phyloP scores from a whole-genome alignment of 2,797 vertebrate species.

The Mareca penelope region DNA sequence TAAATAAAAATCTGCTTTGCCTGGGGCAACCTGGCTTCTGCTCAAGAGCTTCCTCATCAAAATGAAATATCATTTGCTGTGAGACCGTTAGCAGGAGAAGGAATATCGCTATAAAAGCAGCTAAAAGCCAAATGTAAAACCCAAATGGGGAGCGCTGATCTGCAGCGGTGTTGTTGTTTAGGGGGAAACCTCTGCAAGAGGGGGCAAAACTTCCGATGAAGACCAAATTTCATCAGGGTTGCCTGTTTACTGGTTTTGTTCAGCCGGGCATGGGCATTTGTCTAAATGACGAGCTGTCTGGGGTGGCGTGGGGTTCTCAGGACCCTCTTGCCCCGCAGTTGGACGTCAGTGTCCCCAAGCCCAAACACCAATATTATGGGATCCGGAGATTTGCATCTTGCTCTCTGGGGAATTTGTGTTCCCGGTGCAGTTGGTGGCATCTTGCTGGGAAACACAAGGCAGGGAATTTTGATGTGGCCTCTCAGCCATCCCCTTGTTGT shows the following conservation, averaged over 20 bases:
- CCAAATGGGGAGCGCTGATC: neutral
- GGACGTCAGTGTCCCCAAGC: neutral
- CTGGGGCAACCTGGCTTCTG: conserved; percentile 65
- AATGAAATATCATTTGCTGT: conserved; percentile 70
- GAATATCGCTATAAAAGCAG: conserved; percentile 30
- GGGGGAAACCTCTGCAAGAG: neutral
- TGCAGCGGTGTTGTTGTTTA: neutral
- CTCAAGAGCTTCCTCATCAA: conserved; percentile 71
- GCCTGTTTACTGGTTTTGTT: neutral
- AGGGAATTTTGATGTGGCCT: neutral
- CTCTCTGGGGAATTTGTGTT: neutral
- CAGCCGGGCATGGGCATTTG: neutral
- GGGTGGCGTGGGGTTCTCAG: rapidly evolving
- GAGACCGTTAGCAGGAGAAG: conserved; percentile 58
- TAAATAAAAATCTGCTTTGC: conserved; percentile 70
- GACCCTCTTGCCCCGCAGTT: neutral
- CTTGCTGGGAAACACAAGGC: neutral
- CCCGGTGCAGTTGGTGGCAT: neutral
- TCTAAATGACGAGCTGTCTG: neutral
- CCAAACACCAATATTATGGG: neutral
- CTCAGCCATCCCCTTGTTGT: rapidly evolving
- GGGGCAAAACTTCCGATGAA: neutral
- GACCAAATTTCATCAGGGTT: neutral
- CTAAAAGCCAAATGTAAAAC: conserved; percentile 50
- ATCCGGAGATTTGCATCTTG: neutral